phyloP scores from a whole-genome alignment of 1,140 invertebrate genomes.

The Carposina sasakii region DNA sequence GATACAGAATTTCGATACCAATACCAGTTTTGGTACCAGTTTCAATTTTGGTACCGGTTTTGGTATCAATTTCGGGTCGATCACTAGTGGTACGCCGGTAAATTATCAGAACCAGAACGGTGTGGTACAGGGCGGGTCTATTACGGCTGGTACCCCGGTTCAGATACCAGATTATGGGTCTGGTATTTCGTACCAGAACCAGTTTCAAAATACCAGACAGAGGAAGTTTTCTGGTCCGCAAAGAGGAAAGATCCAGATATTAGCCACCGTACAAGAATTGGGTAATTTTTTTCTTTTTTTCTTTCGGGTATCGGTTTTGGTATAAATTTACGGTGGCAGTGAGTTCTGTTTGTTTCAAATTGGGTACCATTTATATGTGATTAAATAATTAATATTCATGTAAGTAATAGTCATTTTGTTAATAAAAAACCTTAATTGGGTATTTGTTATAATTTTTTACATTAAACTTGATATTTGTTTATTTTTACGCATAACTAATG shows the following conservation, averaged over 20 bases:
- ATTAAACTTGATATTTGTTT: too few species aligned
- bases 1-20: constrained; percentile 6
- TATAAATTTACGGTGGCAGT: background rate
- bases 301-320: constrained; percentile 16
- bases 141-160: constrained; percentile 19
- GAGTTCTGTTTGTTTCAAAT: background rate
- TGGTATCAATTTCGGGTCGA: constrained; percentile 21
- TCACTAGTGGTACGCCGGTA: constrained; percentile 24
- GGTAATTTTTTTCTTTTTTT: constrained; percentile 52
- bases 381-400: too few species aligned
- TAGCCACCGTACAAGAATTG: constrained; percentile 70
- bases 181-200: constrained; percentile 20
- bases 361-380: background rate
- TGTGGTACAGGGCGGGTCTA: constrained; percentile 13
- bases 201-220: constrained; percentile 44
- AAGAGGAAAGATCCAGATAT: constrained; percentile 60
- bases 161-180: constrained; percentile 15
- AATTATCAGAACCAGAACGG: background rate
- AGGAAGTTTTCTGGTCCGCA: constrained; percentile 67
- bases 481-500: too few species aligned
- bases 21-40: constrained; percentile 10
- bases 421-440: too few species aligned
- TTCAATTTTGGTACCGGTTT: constrained; percentile 8
- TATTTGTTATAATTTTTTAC: too few species aligned
- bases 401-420: too few species aligned